Conservation (phyloP, 2,888 invertebrate genomes). For the Scelioninae gen. 1 region DNA sequence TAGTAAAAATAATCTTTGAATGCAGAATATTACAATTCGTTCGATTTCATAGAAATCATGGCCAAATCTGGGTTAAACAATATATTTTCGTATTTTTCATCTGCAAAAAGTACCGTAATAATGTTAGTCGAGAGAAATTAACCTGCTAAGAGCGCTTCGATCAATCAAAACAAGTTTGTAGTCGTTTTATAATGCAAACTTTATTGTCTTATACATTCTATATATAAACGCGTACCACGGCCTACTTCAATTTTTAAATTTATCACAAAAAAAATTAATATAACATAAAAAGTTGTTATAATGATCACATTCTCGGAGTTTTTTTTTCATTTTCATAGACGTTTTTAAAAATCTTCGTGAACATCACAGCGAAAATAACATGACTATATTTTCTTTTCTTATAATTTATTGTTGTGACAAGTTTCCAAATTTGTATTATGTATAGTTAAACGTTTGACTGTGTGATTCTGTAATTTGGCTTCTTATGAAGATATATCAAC, state of each 20-base stretch:
- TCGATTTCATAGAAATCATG: no score
- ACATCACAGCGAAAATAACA: no score
- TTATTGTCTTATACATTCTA: slow-evolving; percentile 3
- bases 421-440: slow-evolving; percentile 6
- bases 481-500: slow-evolving; percentile 21
- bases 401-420: not conserved
- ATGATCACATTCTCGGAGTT: no score
- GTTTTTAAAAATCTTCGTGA: no score
- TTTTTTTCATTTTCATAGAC: no score
- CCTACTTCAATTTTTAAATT: no score
- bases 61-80: not conserved
- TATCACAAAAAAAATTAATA: not conserved
- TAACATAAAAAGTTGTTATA: not conserved
- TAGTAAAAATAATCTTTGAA: no score
- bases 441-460: not conserved
- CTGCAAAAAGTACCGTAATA: slow-evolving; percentile 26
- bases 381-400: no score
- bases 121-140: slow-evolving; percentile 32
- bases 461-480: not conserved
- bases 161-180: slow-evolving; percentile 18
- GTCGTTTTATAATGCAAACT: slow-evolving; percentile 9
- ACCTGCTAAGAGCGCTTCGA: slow-evolving; percentile 14
- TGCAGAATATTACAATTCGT: no score
- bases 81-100: slow-evolving; percentile 18
- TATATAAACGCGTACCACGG: no score